Percentiles rank a stretch among this genome's conserved stretches.
Conservation (phyloP, 2,888 invertebrate genomes). For the Strigamia crassipes region DNA sequence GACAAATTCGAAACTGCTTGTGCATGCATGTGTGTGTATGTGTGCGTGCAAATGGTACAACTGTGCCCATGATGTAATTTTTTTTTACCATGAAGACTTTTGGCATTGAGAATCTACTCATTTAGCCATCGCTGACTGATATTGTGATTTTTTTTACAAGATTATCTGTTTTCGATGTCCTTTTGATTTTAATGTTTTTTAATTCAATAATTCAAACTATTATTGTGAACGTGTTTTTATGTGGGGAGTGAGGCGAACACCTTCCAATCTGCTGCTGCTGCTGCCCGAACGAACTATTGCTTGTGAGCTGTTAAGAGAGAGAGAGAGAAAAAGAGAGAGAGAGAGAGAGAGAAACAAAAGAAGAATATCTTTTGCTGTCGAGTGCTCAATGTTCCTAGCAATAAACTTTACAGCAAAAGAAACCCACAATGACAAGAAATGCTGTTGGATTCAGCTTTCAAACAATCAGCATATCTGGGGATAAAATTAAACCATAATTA, state of each 20-base stretch:
- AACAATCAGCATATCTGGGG: conserved; percentile 38
- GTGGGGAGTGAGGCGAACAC: conserved; percentile 39
- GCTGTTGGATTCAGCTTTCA: conserved; percentile 42
- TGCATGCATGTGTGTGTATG: conserved; percentile 42
- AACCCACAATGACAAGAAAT: conserved; percentile 32
- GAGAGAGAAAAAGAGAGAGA: not conserved
- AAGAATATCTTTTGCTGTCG: conserved; percentile 36
- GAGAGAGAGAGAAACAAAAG: not conserved
- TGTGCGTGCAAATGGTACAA: conserved; percentile 39
- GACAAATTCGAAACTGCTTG: conserved; percentile 34
- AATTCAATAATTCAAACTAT: conserved; percentile 25
- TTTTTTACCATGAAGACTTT: conserved; percentile 28
- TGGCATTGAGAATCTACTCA: conserved; percentile 36
- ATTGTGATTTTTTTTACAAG: conserved; percentile 36
- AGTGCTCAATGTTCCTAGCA: conserved; percentile 42
- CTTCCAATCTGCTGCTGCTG: conserved; percentile 42
- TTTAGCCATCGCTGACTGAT: conserved; percentile 33
- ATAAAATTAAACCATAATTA: not conserved
- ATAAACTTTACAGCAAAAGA: conserved; percentile 42
- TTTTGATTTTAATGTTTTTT: not conserved
- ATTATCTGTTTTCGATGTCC: conserved; percentile 34
- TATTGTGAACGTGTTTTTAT: conserved; percentile 17
- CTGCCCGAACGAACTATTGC: conserved; percentile 38
- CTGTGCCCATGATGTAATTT: conserved; percentile 42
- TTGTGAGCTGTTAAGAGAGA: not conserved